Evolutionary conservation across 2,888 invertebrate species (phyloP), one percentile per base, ranked within the genome.

Genomic region (Lucinisca nassula): DNA sequence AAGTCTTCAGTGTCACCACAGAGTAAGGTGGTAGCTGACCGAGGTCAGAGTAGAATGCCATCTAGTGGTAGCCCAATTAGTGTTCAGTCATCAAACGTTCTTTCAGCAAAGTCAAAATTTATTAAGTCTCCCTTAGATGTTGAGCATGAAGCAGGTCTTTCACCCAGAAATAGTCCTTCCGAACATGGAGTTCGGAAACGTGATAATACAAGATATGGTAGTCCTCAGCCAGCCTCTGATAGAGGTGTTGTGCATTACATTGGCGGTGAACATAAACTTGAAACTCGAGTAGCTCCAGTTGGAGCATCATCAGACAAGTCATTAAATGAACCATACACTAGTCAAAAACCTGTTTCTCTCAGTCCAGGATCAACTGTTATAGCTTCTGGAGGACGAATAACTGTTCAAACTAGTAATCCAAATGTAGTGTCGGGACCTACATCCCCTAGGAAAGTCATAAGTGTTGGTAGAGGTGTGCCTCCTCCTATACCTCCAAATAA

Each of bases 401-500:
- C 94, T 4, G 92, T 94, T 70, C 94, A 94, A 87, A 93, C 94
- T 27, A 93, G 93, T 49, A 92, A 89, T 37, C 84, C 85, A 32
- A 84, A 82, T 61, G 51, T 85, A 24, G 72, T 79, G 24, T 87
- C 91, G 8, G 88, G 90, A 45, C 91, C 88, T 32, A 87, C 90
- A 61, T 90, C 92, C 40, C 92, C 93, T 0, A 81, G 94, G 8
- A 92, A 93, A 84, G 82, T 85, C 8, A 82, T 91, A 24, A 82
- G 93, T 35, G 82, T 92, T 37, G 94, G 94, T 12, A 89, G 95
- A 27, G 95, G 95, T 1, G 92, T 92, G 6, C 96, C 96, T 0
- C 96, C 96, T 12, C 96, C 96, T 6, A 90, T 96, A 51, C 96
- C 96, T 38, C 96, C 96, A 4, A 96, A 96, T 90, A 96, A 96